Conservation (phyloP, 2,888 invertebrate genomes). For the Polydrusus pterygomalis region DNA sequence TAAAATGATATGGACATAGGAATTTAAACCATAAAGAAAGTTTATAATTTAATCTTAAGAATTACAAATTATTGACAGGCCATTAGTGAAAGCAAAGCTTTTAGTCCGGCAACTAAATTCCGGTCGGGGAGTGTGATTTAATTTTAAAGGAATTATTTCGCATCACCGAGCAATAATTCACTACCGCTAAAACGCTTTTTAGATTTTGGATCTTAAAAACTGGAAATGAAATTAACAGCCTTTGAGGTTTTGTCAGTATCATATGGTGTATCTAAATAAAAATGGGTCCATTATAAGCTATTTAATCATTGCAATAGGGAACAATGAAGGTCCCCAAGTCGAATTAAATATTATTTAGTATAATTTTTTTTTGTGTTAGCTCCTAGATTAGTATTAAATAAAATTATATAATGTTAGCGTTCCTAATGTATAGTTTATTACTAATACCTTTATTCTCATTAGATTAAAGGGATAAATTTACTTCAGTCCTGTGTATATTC, state of each 20-base stretch:
- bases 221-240: not conserved
- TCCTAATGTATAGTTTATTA: too few relatives aligned
- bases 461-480: too few relatives aligned
- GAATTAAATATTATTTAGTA: too few relatives aligned
- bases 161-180: constrained; percentile 33
- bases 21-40: constrained; percentile 2
- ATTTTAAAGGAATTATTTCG: constrained; percentile 44
- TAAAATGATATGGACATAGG: too few relatives aligned
- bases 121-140: constrained; percentile 37
- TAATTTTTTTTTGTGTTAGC: too few relatives aligned
- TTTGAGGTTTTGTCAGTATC: not conserved
- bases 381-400: too few relatives aligned
- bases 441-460: too few relatives aligned
- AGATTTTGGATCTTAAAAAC: not conserved
- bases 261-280: not conserved
- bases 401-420: too few relatives aligned
- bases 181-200: constrained; percentile 25
- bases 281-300: not conserved
- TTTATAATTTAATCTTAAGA: constrained; percentile 42
- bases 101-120: constrained; percentile 30
- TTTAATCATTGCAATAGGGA: not conserved
- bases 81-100: constrained; percentile 46
- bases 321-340: too few relatives aligned
- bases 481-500: too few relatives aligned
- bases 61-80: constrained; percentile 40